phyloP scores from a whole-genome alignment of 2,113 vertebrate genomes.

The Gasterosteus nipponicus region DNA sequence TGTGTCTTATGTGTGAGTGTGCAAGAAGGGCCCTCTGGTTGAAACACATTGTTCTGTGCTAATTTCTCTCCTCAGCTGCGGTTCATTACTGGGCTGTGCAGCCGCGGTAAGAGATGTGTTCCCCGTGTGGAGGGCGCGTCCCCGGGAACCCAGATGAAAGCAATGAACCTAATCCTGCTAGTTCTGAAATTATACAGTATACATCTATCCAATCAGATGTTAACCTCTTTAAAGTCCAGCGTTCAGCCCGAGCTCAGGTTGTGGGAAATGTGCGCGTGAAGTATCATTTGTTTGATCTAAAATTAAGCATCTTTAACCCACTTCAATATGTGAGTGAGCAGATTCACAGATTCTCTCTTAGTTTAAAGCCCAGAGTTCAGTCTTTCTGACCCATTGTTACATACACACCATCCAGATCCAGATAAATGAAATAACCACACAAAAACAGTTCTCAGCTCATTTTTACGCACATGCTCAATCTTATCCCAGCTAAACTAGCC shows the following conservation, averaged over 20 bases:
- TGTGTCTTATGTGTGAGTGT: background rate
- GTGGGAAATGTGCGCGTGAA: conserved; percentile 3
- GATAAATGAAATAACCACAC: conserved; percentile 14
- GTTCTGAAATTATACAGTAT: conserved; percentile 67
- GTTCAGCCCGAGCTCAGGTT: conserved; percentile 33
- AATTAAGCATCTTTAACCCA: conserved; percentile 17
- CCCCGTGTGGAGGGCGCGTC: conserved; percentile 65
- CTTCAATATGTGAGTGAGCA: background rate
- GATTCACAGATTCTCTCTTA: background rate
- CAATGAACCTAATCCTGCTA: conserved; percentile 58
- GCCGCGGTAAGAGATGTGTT: conserved; percentile 63
- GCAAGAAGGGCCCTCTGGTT: conserved; percentile 35
- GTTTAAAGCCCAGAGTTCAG: background rate
- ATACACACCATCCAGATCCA: background rate
- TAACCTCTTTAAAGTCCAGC: conserved; percentile 59
- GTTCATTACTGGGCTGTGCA: conserved; percentile 65
- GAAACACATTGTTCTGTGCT: conserved; percentile 67
- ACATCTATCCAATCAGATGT: conserved; percentile 65
- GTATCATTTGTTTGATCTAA: conserved; percentile 4
- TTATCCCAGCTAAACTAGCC: conserved; percentile 7
- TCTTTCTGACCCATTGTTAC: conserved; percentile 21
- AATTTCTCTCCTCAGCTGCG: conserved; percentile 66
- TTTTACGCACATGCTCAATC: conserved; percentile 20
- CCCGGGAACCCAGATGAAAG: conserved; percentile 66
- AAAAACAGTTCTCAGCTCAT: conserved; percentile 19